Evolutionary conservation across 2,113 vertebrate genomes (phyloP).

Genomic region (Xiphophorus hellerii): DNA sequence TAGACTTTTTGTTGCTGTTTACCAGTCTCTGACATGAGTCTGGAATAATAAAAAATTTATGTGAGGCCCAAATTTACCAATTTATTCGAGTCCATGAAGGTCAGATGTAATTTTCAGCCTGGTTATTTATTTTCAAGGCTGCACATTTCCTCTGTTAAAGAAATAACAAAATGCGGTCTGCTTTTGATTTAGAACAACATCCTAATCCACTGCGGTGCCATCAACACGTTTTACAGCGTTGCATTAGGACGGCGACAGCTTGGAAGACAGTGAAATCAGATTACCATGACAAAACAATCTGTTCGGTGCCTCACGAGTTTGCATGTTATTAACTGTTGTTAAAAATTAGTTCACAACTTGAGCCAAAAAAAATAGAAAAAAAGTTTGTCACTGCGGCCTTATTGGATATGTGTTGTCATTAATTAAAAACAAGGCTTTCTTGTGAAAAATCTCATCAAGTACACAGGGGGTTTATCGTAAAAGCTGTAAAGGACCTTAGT

Average conservation of each 20-base stretch:
- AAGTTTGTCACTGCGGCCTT: constrained; percentile 2
- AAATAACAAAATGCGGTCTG: constrained; percentile 9
- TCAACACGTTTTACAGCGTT: constrained; percentile 27
- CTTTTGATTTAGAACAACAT: not conserved
- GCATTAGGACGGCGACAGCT: constrained; percentile 34
- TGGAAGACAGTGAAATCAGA: constrained; percentile 59
- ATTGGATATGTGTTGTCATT: constrained; percentile 5
- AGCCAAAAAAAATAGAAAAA: constrained; percentile 14
- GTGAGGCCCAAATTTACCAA: not conserved
- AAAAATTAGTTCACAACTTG: constrained; percentile 35
- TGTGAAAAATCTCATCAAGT: not conserved
- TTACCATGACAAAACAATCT: constrained; percentile 64
- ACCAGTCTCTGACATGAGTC: not conserved
- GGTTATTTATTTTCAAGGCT: not conserved
- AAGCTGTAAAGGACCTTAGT: not conserved
- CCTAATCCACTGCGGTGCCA: constrained; percentile 26
- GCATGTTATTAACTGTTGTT: constrained; percentile 40
- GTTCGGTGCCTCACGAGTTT: constrained; percentile 34
- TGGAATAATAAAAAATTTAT: not conserved
- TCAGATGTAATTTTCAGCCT: not conserved
- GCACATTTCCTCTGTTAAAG: constrained; percentile 29
- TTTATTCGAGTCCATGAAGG: not conserved
- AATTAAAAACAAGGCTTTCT: not conserved
- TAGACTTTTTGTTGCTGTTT: not conserved
- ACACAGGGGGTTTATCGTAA: not conserved